These are phyloP conservation scores for Rhagologus leucostigma DNA, from an alignment of 2,113 vertebrate genomes.

Conservation along the genomic window DNA sequence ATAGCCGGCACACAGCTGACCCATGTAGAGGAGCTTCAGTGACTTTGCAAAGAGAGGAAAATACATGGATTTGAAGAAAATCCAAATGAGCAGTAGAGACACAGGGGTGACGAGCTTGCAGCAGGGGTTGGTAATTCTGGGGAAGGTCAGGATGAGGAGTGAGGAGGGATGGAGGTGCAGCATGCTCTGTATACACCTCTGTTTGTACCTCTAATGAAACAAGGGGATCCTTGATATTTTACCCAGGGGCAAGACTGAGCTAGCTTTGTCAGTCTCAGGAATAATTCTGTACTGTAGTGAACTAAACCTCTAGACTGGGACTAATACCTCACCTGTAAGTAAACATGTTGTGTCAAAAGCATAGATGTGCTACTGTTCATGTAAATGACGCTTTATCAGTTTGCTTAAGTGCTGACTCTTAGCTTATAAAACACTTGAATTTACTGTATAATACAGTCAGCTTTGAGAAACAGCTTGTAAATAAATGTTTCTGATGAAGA, in stretches of 20 bases:
- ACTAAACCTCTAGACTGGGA: background rate
- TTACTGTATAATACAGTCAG: background rate
- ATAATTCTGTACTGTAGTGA: background rate
- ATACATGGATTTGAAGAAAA: background rate
- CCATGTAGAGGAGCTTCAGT: background rate
- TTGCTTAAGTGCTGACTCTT: constrained; percentile 33
- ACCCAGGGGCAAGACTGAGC: background rate
- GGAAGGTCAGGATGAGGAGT: background rate
- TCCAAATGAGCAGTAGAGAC: background rate
- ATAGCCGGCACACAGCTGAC: background rate
- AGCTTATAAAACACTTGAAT: constrained; percentile 33
- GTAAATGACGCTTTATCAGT: constrained; percentile 40
- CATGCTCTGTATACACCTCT: background rate
- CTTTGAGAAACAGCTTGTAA: constrained; percentile 31
- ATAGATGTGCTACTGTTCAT: constrained; percentile 7
- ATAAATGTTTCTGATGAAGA: constrained; percentile 35
- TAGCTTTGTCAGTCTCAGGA: background rate
- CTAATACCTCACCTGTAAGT: background rate
- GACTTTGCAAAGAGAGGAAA: background rate
- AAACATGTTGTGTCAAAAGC: constrained; percentile 13
- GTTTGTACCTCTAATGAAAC: background rate
- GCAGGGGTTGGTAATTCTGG: background rate
- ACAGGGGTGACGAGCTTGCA: rapidly evolving
- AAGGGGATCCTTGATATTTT: background rate
- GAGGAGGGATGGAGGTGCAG: background rate